A percentile compares a stretch with the other conserved stretches of the same genome.
Evolutionary conservation across 2,888 invertebrate genomes (phyloP).

Genomic region (Diaphora mendica): DNA sequence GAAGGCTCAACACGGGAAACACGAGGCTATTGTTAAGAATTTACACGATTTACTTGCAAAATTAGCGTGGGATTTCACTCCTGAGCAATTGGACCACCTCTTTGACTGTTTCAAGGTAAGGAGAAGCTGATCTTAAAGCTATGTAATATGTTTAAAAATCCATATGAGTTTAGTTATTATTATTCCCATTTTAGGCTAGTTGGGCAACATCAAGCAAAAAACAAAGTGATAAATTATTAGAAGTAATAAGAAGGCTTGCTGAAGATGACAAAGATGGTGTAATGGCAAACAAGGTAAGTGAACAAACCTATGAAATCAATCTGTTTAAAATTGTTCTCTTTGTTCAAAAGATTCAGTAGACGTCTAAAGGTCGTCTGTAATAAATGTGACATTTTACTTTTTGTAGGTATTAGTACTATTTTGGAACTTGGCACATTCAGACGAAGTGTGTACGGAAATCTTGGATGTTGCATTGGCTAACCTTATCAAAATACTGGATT

Average conservation of each 20-base stretch:
- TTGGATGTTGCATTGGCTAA: constrained; percentile 98
- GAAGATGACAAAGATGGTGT: constrained; percentile 99
- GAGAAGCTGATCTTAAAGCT: background rate
- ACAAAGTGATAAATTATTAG: constrained; percentile 97
- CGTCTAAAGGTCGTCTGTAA: background rate
- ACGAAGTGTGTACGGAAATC: constrained; percentile 98
- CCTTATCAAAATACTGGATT: constrained; percentile 98
- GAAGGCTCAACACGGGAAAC: constrained; percentile 98
- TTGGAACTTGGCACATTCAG: constrained; percentile 98
- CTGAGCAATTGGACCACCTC: constrained; percentile 98
- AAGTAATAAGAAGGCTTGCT: constrained; percentile 96
- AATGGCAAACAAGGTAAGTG: constrained; percentile 96
- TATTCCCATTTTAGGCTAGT: constrained; percentile 87
- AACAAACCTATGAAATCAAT: constrained; percentile 7
- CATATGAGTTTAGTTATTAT: background rate
- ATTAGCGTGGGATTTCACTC: constrained; percentile 99
- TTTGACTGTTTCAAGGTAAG: constrained; percentile 97
- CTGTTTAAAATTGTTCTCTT: background rate
- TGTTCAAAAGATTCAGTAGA: background rate
- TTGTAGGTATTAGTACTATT: constrained; percentile 93
- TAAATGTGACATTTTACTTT: constrained; percentile 27
- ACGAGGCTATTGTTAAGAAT: constrained; percentile 99
- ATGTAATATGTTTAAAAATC: background rate
- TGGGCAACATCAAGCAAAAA: constrained; percentile 98
- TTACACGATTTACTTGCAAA: constrained; percentile 98